Percentiles rank a stretch among this genome's conserved stretches.
These are phyloP conservation scores for Steinernema scapterisci DNA, from an alignment of 2,888 invertebrate species.

Conservation along the genomic window DNA sequence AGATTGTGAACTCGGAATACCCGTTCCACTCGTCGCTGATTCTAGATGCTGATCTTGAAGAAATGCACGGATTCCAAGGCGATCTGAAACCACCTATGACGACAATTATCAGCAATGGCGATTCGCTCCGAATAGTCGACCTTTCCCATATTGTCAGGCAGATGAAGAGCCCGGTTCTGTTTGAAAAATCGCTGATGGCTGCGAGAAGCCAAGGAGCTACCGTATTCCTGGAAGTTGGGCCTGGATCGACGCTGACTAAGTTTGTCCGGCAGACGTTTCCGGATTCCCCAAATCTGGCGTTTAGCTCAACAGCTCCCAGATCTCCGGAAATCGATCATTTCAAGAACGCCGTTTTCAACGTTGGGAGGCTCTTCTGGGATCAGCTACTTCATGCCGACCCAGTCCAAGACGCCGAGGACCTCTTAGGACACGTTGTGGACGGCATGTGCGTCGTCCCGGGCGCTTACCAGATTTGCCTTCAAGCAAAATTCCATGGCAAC, in stretches of 20 bases:
- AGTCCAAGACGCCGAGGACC: not conserved
- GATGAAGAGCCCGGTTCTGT: constrained; percentile 46
- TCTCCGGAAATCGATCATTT: not conserved
- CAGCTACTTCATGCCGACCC: not conserved
- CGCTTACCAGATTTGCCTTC: constrained; percentile 4
- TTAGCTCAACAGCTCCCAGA: not conserved
- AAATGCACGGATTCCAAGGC: constrained; percentile 35
- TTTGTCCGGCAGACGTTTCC: constrained; percentile 48
- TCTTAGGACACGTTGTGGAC: constrained; percentile 9
- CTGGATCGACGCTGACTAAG: constrained; percentile 44
- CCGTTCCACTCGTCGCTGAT: constrained; percentile 58
- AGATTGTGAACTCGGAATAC: constrained; percentile 53
- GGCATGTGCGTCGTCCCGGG: constrained; percentile 11
- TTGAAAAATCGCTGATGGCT: constrained; percentile 10
- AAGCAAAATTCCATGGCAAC: not conserved
- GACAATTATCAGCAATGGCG: constrained; percentile 53
- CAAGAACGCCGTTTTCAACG: not conserved
- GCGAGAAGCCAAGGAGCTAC: constrained; percentile 38
- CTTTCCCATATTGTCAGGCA: constrained; percentile 50
- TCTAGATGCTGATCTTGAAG: constrained; percentile 45
- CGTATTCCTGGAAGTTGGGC: constrained; percentile 54
- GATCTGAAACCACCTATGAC: constrained; percentile 26
- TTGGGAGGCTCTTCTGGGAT: not conserved
- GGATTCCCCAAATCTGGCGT: not conserved
- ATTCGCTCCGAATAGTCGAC: constrained; percentile 42